A percentile compares a stretch with the other conserved stretches of the same genome.
These are phyloP conservation scores for Sciurus niger DNA, from an alignment of 2,113 vertebrate species.

Conservation along the genomic window DNA sequence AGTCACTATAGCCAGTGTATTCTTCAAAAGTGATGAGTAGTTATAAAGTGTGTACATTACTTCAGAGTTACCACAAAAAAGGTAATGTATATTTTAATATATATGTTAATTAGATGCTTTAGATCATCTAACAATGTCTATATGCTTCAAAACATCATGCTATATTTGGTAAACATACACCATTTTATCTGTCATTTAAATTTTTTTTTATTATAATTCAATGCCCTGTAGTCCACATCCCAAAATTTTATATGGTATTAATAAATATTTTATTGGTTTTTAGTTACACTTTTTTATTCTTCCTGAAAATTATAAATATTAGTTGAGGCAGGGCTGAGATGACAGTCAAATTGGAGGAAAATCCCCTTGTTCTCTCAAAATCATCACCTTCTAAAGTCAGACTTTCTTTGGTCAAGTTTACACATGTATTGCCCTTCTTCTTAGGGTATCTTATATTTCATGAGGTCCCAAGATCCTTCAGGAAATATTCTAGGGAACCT, in stretches of 20 bases:
- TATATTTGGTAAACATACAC: background rate
- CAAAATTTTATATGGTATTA: background rate
- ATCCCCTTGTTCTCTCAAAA: background rate
- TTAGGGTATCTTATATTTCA: background rate
- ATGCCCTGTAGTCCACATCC: background rate
- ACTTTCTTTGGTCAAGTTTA: background rate
- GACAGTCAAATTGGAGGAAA: background rate
- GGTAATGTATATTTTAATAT: background rate
- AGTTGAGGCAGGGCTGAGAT: background rate
- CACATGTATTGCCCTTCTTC: background rate
- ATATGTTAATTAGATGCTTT: background rate
- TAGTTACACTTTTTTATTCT: background rate
- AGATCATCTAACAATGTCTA: background rate
- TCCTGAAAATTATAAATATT: background rate
- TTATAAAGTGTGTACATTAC: background rate
- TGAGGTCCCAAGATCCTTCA: background rate
- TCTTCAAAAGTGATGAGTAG: background rate
- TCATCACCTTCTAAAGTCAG: background rate
- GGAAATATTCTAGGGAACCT: background rate
- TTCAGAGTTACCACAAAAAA: background rate
- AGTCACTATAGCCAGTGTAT: no score
- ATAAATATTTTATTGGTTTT: background rate
- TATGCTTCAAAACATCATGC: background rate
- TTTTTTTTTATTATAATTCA: background rate
- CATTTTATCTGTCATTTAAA: background rate